A percentile compares a stretch with the other conserved stretches of the same genome.
phyloP scores from a whole-genome alignment of 2,888 invertebrate species.

The Hydropsyche betteni region DNA sequence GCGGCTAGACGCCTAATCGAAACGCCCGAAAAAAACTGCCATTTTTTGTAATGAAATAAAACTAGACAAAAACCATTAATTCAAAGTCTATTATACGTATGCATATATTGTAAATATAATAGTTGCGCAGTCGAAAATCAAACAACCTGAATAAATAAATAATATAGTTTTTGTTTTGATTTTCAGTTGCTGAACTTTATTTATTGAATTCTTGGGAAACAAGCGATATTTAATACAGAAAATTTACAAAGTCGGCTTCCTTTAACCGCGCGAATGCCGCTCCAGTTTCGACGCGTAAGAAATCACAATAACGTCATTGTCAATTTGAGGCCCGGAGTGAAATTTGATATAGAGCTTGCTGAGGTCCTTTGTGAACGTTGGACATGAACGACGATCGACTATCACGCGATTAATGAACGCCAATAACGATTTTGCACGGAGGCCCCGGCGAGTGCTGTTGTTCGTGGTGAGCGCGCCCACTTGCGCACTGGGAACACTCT shows the following conservation, averaged over 20 bases:
- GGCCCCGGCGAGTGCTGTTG: slow-evolving; percentile 16
- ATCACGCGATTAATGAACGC: slow-evolving; percentile 39
- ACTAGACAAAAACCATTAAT: too few relatives aligned
- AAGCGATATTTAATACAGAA: too few relatives aligned
- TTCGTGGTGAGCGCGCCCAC: slow-evolving; percentile 9
- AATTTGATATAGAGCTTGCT: slow-evolving; percentile 12
- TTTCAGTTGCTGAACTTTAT: too few relatives aligned
- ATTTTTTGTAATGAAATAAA: too few relatives aligned
- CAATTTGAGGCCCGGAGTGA: slow-evolving; percentile 20
- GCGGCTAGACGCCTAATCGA: neutral
- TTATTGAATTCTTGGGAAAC: too few relatives aligned
- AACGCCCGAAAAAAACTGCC: too few relatives aligned
- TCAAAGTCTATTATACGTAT: too few relatives aligned
- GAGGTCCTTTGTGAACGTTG: slow-evolving; percentile 22
- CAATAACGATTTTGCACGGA: slow-evolving; percentile 17
- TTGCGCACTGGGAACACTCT: slow-evolving; percentile 5
- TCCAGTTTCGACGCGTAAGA: slow-evolving; percentile 16
- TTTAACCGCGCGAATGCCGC: neutral
- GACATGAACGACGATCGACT: slow-evolving; percentile 13
- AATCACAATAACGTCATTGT: slow-evolving; percentile 26
- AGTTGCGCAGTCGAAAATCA: too few relatives aligned
- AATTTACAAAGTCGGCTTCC: too few relatives aligned
- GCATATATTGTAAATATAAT: too few relatives aligned
- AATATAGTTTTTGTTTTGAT: too few relatives aligned
- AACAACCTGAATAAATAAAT: too few relatives aligned